Conservation (phyloP, 2,113 vertebrate genomes). For the Microcebus jonahi region DNA sequence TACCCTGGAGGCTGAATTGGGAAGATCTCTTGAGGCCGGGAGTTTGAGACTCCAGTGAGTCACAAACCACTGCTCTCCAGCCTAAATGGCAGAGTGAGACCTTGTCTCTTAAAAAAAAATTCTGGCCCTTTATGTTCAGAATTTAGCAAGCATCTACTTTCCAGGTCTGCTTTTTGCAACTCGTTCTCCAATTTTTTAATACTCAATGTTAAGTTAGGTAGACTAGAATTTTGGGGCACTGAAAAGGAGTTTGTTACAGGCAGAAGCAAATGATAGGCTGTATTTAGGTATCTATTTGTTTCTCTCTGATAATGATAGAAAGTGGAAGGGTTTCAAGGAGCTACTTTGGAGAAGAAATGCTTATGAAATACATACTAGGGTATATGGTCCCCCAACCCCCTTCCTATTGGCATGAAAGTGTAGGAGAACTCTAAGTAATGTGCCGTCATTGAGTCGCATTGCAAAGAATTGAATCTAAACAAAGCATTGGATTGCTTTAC, state of each 20-base stretch:
- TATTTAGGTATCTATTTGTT: not conserved
- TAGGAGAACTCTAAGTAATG: not conserved
- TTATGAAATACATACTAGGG: not conserved
- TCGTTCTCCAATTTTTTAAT: not conserved
- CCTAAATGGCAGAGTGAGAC: not conserved
- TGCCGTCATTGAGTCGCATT: not conserved
- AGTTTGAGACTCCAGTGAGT: not conserved
- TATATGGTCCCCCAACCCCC: fast-evolving
- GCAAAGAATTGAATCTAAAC: not conserved
- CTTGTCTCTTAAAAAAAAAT: not conserved
- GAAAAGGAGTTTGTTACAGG: not conserved
- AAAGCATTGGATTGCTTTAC: not conserved
- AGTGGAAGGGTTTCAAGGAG: not conserved
- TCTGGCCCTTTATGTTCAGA: not conserved
- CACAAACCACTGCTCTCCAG: not conserved
- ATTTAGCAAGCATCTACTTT: not conserved
- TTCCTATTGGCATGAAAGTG: not conserved
- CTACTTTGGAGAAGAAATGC: not conserved
- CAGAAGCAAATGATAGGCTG: not conserved
- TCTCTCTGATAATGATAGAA: not conserved
- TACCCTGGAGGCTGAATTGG: no score
- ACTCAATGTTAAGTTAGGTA: not conserved
- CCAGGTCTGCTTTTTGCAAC: not conserved
- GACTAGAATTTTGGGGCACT: not conserved
- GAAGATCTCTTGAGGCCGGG: no score